These are phyloP conservation scores for Ctenopoma multispine DNA, from an alignment of 2,797 vertebrate species.

Conservation along the genomic window DNA sequence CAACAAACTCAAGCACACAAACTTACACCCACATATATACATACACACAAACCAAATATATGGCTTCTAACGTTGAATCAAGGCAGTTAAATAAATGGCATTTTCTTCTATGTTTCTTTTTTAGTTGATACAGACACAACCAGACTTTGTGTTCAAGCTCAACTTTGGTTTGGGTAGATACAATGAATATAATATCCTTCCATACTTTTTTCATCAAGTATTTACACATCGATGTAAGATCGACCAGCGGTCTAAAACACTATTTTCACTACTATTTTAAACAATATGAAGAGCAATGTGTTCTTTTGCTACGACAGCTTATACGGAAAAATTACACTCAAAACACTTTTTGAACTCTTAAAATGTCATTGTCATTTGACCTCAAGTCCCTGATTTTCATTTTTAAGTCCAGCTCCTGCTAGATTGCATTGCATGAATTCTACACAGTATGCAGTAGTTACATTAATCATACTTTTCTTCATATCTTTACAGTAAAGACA, in stretches of 20 bases:
- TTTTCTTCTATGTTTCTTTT: conserved; percentile 82
- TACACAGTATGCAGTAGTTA: conserved; percentile 85
- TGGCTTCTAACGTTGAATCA: conserved; percentile 90
- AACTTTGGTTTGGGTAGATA: conserved; percentile 90
- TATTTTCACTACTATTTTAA: conserved; percentile 82
- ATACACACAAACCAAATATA: conserved; percentile 85
- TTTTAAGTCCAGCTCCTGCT: conserved; percentile 84
- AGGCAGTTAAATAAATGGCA: conserved; percentile 90
- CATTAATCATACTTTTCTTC: conserved; percentile 79
- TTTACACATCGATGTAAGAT: conserved; percentile 89
- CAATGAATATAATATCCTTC: conserved; percentile 84
- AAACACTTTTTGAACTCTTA: conserved; percentile 84
- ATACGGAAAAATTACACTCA: conserved; percentile 82
- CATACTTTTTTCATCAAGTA: conserved; percentile 76
- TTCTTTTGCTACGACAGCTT: conserved; percentile 86
- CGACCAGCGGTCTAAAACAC: conserved; percentile 89
- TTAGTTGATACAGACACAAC: conserved; percentile 88
- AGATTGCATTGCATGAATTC: conserved; percentile 87
- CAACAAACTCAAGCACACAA: conserved; percentile 71
- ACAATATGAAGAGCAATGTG: conserved; percentile 85
- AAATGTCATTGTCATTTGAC: conserved; percentile 86
- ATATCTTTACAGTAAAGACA: conserved; percentile 85
- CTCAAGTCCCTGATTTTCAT: conserved; percentile 87
- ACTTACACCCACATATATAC: conserved; percentile 75
- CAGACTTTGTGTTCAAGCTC: conserved; percentile 88